Conservation (phyloP, 2,888 invertebrate genomes). For the Tillus elongatus region DNA sequence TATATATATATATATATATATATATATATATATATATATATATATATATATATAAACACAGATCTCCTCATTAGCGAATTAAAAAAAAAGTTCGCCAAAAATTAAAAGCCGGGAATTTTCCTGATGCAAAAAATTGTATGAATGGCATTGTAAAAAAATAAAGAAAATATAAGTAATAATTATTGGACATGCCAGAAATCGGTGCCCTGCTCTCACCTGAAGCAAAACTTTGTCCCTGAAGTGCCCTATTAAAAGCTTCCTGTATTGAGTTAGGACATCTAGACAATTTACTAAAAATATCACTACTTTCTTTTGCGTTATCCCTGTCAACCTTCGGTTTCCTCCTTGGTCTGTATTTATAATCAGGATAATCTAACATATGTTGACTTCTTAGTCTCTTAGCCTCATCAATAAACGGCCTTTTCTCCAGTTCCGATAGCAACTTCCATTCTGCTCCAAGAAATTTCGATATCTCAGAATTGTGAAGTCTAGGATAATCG, state of each 20-base stretch:
- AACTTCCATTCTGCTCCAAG: constrained; percentile 81
- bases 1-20: too few relatives aligned
- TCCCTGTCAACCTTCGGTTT: constrained; percentile 32
- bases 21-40: too few relatives aligned
- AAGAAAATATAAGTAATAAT: too few relatives aligned
- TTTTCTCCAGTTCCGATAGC: constrained; percentile 66
- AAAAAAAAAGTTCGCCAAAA: too few relatives aligned
- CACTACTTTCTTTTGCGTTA: constrained; percentile 15
- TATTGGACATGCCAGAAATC: too few relatives aligned
- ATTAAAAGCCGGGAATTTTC: too few relatives aligned
- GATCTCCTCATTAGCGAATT: too few relatives aligned
- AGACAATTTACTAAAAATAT: constrained; percentile 11
- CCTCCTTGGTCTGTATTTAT: constrained; percentile 39
- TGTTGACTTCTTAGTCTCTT: constrained; percentile 47
- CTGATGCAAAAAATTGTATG: too few relatives aligned
- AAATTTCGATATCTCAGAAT: constrained; percentile 72
- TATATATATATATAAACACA: too few relatives aligned
- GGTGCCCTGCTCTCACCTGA: too few relatives aligned
- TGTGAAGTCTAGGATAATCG: constrained; percentile 72
- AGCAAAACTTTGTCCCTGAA: too few relatives aligned
- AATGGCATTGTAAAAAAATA: too few relatives aligned
- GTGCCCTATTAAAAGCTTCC: constrained; percentile 22
- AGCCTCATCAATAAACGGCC: constrained; percentile 84
- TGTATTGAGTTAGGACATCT: constrained; percentile 18
- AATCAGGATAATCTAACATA: constrained; percentile 41